These are phyloP conservation scores for Drosophila baimaii DNA, from an alignment of 1,140 invertebrate genomes.

Conservation along the genomic window DNA sequence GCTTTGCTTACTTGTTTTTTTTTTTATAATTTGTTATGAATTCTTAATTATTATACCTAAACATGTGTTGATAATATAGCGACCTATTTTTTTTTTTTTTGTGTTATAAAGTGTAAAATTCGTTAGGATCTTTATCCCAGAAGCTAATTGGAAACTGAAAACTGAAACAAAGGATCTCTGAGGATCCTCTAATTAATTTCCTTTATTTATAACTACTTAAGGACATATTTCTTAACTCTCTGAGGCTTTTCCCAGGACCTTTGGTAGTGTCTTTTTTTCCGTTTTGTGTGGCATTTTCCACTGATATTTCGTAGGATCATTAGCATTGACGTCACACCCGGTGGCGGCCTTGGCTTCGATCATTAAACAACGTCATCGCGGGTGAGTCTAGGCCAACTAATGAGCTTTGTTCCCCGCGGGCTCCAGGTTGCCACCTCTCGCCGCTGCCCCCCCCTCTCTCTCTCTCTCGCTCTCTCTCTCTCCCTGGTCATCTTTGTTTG, in stretches of 20 bases:
- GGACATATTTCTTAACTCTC: neutral
- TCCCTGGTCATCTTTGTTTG: neutral
- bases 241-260: neutral
- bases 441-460: neutral
- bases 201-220: neutral
- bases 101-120: too few relatives aligned
- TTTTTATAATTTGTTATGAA: too few relatives aligned
- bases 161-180: neutral
- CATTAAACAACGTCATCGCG: constrained; percentile 43
- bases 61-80: too few relatives aligned
- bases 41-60: too few relatives aligned
- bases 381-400: constrained; percentile 47
- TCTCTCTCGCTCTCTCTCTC: too few relatives aligned
- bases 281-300: constrained; percentile 24
- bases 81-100: too few relatives aligned
- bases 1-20: too few relatives aligned
- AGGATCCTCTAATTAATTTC: neutral
- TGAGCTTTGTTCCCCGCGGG: constrained; percentile 41
- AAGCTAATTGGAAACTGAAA: too few relatives aligned
- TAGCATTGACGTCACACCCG: constrained; percentile 38
- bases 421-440: constrained; percentile 14
- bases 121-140: too few relatives aligned
- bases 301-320: constrained; percentile 19
- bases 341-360: constrained; percentile 27
- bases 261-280: neutral